Percentiles rank a stretch among this genome's conserved stretches.
These are phyloP conservation scores for Rhyacophila brunnea DNA, from an alignment of 1,140 invertebrate species.

Conservation along the genomic window DNA sequence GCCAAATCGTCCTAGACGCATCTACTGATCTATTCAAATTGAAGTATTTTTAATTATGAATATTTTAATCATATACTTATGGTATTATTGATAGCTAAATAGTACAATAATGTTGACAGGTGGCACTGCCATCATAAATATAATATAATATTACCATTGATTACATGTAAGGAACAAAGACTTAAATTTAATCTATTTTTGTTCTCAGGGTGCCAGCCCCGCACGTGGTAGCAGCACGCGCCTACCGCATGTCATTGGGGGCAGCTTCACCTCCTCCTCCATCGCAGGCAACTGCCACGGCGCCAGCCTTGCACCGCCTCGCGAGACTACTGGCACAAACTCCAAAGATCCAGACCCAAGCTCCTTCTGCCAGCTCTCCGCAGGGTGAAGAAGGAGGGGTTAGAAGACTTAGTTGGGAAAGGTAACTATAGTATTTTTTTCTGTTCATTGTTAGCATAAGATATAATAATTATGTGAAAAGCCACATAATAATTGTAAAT, in stretches of 20 bases:
- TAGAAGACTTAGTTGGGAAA: slow-evolving; percentile 75
- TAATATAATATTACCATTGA: no score
- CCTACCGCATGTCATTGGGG: slow-evolving; percentile 50
- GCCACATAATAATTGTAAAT: no score
- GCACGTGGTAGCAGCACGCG: slow-evolving; percentile 55
- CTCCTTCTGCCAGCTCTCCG: slow-evolving; percentile 62
- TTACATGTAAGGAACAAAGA: neutral
- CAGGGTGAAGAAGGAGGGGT: slow-evolving; percentile 50
- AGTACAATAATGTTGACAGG: no score
- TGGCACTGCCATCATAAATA: no score
- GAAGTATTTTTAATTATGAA: no score
- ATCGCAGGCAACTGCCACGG: slow-evolving; percentile 28
- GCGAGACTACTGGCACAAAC: slow-evolving; percentile 68
- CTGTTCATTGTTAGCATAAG: no score
- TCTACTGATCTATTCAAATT: no score
- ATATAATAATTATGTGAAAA: no score
- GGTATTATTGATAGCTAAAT: no score
- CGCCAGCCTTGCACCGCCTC: slow-evolving; percentile 59
- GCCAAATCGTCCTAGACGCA: no score
- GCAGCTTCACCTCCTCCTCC: neutral
- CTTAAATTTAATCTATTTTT: no score
- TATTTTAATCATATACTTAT: no score
- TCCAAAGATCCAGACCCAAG: slow-evolving; percentile 47
- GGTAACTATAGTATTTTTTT: slow-evolving; percentile 54
- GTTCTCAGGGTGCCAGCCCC: slow-evolving; percentile 59